These are phyloP conservation scores for Sarcophaga variegata DNA, from an alignment of 2,888 invertebrate genomes.

Conservation along the genomic window DNA sequence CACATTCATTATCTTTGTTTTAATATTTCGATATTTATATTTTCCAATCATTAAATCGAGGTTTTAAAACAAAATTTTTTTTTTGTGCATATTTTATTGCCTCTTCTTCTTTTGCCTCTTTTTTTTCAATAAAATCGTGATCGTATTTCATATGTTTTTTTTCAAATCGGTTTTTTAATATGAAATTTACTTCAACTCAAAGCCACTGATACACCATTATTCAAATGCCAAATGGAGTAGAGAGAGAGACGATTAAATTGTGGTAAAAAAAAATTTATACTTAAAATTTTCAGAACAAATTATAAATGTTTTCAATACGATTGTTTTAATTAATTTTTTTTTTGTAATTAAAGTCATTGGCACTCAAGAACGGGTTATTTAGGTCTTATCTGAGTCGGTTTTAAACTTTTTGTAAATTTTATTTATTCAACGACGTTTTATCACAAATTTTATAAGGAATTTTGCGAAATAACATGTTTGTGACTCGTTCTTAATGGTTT, in stretches of 20 bases:
- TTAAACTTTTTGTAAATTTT: slow-evolving; percentile 11
- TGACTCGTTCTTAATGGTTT: background rate
- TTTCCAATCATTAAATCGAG: too few species aligned
- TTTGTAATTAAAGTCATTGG: slow-evolving; percentile 8
- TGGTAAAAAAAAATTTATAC: slow-evolving; percentile 6
- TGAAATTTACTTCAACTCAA: background rate
- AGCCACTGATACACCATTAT: slow-evolving; percentile 8
- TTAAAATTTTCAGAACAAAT: too few species aligned
- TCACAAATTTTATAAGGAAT: background rate
- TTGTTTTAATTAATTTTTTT: background rate
- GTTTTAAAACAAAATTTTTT: too few species aligned
- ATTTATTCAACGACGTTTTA: slow-evolving; percentile 34
- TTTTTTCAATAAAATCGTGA: background rate
- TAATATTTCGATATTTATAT: too few species aligned
- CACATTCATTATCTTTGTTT: too few species aligned
- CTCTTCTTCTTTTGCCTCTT: background rate
- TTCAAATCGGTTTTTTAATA: background rate
- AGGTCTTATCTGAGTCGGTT: background rate
- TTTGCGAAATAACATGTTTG: slow-evolving; percentile 16
- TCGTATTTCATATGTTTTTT: background rate
- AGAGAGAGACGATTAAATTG: background rate
- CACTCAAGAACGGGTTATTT: background rate
- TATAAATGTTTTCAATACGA: too few species aligned
- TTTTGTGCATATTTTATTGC: slow-evolving; percentile 9
- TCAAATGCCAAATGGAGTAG: slow-evolving; percentile 14